Evolutionary conservation across 2,113 vertebrate genomes (phyloP).

Genomic region (Daboia siamensis): DNA sequence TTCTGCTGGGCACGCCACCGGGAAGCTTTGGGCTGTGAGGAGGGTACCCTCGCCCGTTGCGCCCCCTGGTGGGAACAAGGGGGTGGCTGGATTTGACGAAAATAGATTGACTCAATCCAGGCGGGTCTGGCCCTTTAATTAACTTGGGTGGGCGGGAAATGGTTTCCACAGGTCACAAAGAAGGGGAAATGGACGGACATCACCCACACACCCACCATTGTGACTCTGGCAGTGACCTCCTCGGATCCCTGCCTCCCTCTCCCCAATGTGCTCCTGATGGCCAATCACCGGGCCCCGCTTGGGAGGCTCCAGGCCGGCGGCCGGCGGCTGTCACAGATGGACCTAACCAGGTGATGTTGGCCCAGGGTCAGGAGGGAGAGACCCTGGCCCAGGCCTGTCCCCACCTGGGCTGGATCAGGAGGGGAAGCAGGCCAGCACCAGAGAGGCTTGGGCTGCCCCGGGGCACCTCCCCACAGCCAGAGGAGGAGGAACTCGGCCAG

Average conservation of each 20-base stretch:
- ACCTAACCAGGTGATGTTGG: conserved; percentile 18
- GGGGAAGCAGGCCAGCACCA: background rate
- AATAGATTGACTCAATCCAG: background rate
- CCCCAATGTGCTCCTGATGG: conserved; percentile 66
- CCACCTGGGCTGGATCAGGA: no score
- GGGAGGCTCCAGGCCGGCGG: background rate
- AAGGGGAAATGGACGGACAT: conserved; percentile 33
- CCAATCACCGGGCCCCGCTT: conserved; percentile 18
- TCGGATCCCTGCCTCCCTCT: conserved; percentile 64
- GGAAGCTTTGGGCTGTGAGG: background rate
- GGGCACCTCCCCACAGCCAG: background rate
- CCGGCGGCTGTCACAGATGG: background rate
- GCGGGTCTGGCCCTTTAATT: background rate
- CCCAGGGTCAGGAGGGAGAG: background rate
- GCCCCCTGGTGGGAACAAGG: background rate
- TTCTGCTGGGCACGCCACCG: background rate
- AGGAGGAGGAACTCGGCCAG: background rate
- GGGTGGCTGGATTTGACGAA: background rate
- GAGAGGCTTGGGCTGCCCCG: background rate
- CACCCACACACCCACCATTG: conserved; percentile 33
- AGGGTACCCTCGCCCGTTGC: background rate
- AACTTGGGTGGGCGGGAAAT: background rate
- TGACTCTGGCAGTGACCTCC: conserved; percentile 63
- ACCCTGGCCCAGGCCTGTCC: no score
- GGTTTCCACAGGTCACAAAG: conserved; percentile 53